Base-by-base conservation (phyloP, 2,888 invertebrate species). In the Ptychoptera albimana region DNA sequence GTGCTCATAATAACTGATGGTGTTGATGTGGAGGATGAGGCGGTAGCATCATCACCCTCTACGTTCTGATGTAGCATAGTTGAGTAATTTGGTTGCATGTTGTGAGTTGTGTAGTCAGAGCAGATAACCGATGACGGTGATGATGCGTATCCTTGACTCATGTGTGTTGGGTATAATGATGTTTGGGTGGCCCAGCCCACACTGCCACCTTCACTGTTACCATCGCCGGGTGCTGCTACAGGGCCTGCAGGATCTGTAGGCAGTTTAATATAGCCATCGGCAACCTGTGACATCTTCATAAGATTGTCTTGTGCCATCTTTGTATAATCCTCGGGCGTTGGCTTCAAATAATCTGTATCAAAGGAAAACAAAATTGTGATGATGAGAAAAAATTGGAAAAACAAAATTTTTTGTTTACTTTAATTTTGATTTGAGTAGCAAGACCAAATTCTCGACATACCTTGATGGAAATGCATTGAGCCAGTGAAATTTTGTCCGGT, bases 281-380 rank as follows among this genome's bases (percentile, higher is more conserved):
- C 23, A 23, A 23, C 58, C 39, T 66, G 62, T 46, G 64, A 60
- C 54, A 66, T 66, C 59, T 66, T 64, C 12, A 61, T 56, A 16
- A 63, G 61, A 49, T 61, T 60, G 46, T 65, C 65, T 30, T 59
- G 59, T 7, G 65, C 59, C 9, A 64, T 52, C 46, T 72, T 75
- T 1, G 74, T 66, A 49, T 72, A 64, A 37, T 70, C 61, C 48
- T 67, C 67, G 36, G 66, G 64, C 32, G 59, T 55, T 39, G 67
- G 57, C 50, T 76, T 76, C 12, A 74, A 68, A 31, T 74, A 71
- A 54, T 75, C 75, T 64, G 41, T 30, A 40, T 16, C 11, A 30
- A 43, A 15, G 23, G n/a, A 31, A 35, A 5, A 31, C 2, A 11
- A 12, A 12, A 8, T 30, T n/a, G 29, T 30, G 2, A 40, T 13